Evolutionary conservation across 2,113 vertebrate species (phyloP), one percentile per base, ranked within the genome.

Genomic region (Rhinogobius similis): DNA sequence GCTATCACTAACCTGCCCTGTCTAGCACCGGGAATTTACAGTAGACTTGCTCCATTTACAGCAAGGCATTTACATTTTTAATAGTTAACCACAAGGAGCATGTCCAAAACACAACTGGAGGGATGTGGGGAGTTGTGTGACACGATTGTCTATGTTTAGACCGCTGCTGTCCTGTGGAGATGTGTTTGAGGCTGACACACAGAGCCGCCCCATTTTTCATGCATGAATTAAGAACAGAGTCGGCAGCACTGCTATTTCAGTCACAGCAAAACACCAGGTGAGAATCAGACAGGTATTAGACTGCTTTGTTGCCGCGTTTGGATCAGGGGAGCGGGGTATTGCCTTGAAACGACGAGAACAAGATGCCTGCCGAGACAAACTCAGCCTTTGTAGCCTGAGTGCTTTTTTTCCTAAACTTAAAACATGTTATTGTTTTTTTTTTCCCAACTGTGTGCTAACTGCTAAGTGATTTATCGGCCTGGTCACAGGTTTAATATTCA

Each of bases 1-100:
- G 46, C 46, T 21, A n/a, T 50, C n/a, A 50, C 18, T 16, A 58
- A 16, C 13, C 26, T 29, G 24, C 26, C 53, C 13, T 29, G 4
- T 56, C 53, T 24, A 14, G 26, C 53, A 4, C 3, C 13, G 7
- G 26, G 14, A 24, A 55, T 12, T 26, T 14, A 55, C 66, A 79
- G 53, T 79, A 63, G 62, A 79, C 75, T 73, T 18, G 16, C 64
- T 58, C 13, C 24, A 10, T 74, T 68, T 27, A 62, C 11, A 46
- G 65, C 83, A 24, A 83, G 67, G 75, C 73, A 65, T 53, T 61
- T 89, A 65, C 77, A 80, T 82, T 66, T 82, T 87, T 81, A 72
- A 80, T 87, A 73, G 76, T 46, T 14, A 3, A 79, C 72, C 76
- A 78, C 76, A 66, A 46, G 38, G 72, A 75, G 61, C 67, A 67